phyloP scores from a whole-genome alignment of 92 coral and sea anemone genomes.

The Porites lobata region DNA sequence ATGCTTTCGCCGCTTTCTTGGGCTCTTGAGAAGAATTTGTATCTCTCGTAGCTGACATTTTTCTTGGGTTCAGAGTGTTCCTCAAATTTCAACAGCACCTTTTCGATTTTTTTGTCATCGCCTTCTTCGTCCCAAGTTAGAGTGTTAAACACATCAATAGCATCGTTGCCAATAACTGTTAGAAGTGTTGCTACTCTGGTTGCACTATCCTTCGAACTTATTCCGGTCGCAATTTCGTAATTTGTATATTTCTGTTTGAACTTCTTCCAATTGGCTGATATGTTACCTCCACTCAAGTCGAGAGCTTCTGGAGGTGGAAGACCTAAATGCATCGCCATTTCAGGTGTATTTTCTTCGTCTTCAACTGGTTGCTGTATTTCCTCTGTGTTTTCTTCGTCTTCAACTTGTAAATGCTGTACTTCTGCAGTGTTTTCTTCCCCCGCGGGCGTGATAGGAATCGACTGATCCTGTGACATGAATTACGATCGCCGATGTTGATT shows the following conservation, averaged over 20 bases:
- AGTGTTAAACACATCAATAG: constrained; percentile 51
- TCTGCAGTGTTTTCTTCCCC: neutral
- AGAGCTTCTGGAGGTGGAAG: constrained; percentile 72
- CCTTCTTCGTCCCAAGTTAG: constrained; percentile 27
- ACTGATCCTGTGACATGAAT: constrained; percentile 26
- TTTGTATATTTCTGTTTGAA: constrained; percentile 58
- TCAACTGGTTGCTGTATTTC: constrained; percentile 37
- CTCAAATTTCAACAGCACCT: constrained; percentile 47
- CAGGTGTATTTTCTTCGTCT: constrained; percentile 30
- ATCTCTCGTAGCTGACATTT: constrained; percentile 32
- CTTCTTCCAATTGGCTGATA: constrained; percentile 63
- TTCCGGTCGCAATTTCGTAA: no score
- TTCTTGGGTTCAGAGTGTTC: constrained; percentile 61
- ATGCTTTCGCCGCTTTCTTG: constrained; percentile 54
- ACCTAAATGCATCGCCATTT: constrained; percentile 58
- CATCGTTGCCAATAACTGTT: constrained; percentile 57
- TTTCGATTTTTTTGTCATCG: constrained; percentile 46
- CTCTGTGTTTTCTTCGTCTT: neutral
- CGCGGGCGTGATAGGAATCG: no score
- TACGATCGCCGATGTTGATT: constrained; percentile 20
- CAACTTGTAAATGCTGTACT: constrained; percentile 21
- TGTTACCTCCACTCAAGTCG: constrained; percentile 60
- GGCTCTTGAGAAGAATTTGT: constrained; percentile 41
- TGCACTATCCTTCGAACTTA: neutral
- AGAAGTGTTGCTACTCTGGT: constrained; percentile 57